A percentile compares a stretch with the other conserved stretches of the same genome.
These are phyloP conservation scores for Epizoanthus ramosus DNA, from an alignment of 92 coral and sea anemone species.

Conservation along the genomic window DNA sequence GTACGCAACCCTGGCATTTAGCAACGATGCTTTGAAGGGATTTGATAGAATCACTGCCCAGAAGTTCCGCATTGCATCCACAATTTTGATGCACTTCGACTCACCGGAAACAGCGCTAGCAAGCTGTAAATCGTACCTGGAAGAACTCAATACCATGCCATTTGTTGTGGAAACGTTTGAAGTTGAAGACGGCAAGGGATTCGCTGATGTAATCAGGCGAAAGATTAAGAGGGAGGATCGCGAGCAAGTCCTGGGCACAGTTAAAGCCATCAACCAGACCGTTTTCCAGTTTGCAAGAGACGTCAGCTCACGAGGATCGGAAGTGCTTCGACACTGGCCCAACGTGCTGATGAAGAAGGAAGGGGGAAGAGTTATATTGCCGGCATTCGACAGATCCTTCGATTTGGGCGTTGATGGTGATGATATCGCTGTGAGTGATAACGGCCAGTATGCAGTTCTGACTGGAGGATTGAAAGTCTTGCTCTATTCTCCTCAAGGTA, in stretches of 20 bases:
- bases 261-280: conserved; percentile 10
- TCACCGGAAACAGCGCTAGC: conserved; percentile 12
- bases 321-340: conserved; percentile 1
- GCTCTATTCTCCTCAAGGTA: neutral
- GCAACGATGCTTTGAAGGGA: conserved; percentile 33
- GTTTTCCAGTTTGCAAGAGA: conserved; percentile 32
- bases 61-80: conserved; percentile 42
- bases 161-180: conserved; percentile 20
- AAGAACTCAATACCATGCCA: conserved; percentile 23
- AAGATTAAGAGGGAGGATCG: conserved; percentile 10
- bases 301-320: neutral
- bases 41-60: conserved; percentile 40
- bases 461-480: neutral
- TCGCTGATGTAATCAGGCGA: conserved; percentile 1
- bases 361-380: neutral
- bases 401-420: neutral
- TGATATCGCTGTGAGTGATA: conserved; percentile 10
- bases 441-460: neutral
- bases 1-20: conserved; percentile 40
- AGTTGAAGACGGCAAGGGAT: conserved; percentile 2
- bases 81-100: conserved; percentile 11
- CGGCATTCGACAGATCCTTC: neutral
- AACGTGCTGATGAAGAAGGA: neutral
- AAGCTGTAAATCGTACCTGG: conserved; percentile 27
- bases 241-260: neutral